Conservation (phyloP, 2,888 invertebrate species). For the Scrobipalpa atriplicella region DNA sequence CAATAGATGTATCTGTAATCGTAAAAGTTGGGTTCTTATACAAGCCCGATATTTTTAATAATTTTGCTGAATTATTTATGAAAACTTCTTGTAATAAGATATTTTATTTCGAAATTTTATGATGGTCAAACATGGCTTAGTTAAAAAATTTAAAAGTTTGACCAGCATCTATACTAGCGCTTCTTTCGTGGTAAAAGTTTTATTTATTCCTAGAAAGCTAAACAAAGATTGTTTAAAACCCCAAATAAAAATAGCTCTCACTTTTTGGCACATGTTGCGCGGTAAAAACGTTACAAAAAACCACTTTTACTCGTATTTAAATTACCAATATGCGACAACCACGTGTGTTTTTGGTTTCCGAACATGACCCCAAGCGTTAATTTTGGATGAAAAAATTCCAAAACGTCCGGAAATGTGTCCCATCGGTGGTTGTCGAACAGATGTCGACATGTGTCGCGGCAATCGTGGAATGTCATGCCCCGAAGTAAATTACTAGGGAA, state of each 20-base stretch:
- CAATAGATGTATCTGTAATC: slow-evolving; percentile 28
- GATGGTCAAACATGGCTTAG: too few species aligned
- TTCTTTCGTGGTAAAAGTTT: background rate
- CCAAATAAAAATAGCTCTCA: background rate
- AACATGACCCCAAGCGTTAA: slow-evolving; percentile 63
- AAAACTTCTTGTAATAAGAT: background rate
- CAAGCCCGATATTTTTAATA: background rate
- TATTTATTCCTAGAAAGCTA: background rate
- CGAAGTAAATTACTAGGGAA: slow-evolving; percentile 72
- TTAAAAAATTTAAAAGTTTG: background rate
- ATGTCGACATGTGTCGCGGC: slow-evolving; percentile 78
- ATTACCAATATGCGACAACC: slow-evolving; percentile 17
- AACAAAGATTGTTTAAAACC: background rate
- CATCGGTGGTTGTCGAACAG: slow-evolving; percentile 74
- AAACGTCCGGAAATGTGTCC: slow-evolving; percentile 72
- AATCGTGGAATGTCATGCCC: slow-evolving; percentile 52
- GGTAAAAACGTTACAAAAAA: background rate
- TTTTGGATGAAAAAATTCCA: slow-evolving; percentile 68
- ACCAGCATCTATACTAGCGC: background rate
- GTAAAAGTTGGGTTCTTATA: slow-evolving; percentile 25
- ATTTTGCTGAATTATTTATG: slow-evolving; percentile 12
- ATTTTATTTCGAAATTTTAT: too few species aligned
- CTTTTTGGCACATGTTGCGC: slow-evolving; percentile 11
- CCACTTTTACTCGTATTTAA: slow-evolving; percentile 18
- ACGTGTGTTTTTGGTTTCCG: slow-evolving; percentile 55